A percentile compares a stretch with the other conserved stretches of the same genome.
Evolutionary conservation across 64 coral and sea anemone species (phyloP).

Genomic region (Pachyseris speciosa): DNA sequence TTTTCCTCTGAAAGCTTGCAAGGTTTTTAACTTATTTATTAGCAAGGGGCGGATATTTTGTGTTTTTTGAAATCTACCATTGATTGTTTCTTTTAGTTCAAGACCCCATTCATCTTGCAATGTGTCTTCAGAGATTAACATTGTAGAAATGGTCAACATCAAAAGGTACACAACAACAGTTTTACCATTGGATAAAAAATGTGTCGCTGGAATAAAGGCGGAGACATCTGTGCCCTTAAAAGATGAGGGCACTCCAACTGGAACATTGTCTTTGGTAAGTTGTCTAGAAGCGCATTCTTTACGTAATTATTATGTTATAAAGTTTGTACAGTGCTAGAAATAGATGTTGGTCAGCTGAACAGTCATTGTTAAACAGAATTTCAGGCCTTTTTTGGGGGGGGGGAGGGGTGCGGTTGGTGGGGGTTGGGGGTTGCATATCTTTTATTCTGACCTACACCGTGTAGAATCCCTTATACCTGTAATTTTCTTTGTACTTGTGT

Average conservation of each 20-base stretch:
- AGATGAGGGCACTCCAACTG: not conserved
- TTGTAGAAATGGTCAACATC: slow-evolving; percentile 15
- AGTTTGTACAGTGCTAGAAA: too few relatives aligned
- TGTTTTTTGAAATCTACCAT: not conserved
- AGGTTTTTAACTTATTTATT: too few relatives aligned
- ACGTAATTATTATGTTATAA: too few relatives aligned
- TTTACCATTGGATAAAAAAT: not conserved
- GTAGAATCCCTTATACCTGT: too few relatives aligned
- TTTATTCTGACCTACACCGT: too few relatives aligned
- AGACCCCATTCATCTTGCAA: not conserved
- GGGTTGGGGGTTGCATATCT: too few relatives aligned
- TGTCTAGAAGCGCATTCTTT: not conserved
- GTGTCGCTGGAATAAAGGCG: not conserved
- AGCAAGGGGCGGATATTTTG: not conserved
- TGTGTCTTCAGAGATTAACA: not conserved
- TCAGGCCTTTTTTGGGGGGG: too few relatives aligned
- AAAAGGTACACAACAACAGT: not conserved
- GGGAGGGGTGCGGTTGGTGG: too few relatives aligned
- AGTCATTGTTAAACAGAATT: too few relatives aligned
- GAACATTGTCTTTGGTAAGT: slow-evolving; percentile 8
- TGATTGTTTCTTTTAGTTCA: not conserved
- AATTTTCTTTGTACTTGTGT: too few relatives aligned
- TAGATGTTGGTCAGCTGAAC: too few relatives aligned
- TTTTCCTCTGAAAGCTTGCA: too few relatives aligned
- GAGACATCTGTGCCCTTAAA: not conserved